These are phyloP conservation scores for Oreochromis aureus DNA, from an alignment of 2,113 vertebrate species.

Conservation along the genomic window DNA sequence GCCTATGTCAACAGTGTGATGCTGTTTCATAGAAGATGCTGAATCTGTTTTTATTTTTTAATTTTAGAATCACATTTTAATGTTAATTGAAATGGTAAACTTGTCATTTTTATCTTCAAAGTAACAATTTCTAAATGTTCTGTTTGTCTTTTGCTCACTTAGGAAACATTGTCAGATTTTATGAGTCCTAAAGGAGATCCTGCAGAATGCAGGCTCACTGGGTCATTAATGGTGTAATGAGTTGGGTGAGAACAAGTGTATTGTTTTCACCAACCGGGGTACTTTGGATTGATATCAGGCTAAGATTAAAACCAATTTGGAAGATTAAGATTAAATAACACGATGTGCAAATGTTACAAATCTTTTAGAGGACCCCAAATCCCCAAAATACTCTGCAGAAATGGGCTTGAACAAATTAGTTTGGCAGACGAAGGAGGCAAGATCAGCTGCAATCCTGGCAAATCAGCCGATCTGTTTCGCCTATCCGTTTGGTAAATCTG, in stretches of 20 bases:
- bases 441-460: background rate
- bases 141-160: background rate
- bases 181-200: conserved; percentile 82
- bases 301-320: background rate
- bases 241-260: conserved; percentile 71
- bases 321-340: background rate
- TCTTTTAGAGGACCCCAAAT: background rate
- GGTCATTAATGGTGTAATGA: conserved; percentile 64
- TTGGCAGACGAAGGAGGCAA: background rate
- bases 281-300: background rate
- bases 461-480: background rate
- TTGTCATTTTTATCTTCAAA: background rate
- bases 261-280: background rate
- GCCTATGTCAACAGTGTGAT: too few species aligned
- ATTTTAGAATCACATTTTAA: background rate
- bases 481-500: background rate
- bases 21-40: background rate
- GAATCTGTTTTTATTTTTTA: background rate
- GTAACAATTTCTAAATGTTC: background rate
- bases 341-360: background rate
- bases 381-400: background rate
- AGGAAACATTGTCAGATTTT: conserved; percentile 85
- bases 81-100: background rate
- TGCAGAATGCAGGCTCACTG: conserved; percentile 79
- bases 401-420: background rate